A percentile compares a stretch with the other conserved stretches of the same genome.
Conservation (phyloP, 2,888 invertebrate genomes). For the Xestia xanthographa region DNA sequence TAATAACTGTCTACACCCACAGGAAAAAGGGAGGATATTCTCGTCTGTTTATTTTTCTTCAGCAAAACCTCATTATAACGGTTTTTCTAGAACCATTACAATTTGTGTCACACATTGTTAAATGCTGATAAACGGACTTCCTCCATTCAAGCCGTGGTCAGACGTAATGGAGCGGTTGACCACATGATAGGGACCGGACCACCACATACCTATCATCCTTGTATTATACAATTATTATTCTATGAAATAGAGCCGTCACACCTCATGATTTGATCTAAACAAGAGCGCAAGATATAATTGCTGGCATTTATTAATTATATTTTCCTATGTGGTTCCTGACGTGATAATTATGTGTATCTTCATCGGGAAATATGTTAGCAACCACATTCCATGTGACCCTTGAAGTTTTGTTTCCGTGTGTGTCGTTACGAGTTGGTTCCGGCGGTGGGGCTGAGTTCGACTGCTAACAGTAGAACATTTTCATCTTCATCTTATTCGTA, state of each 20-base stretch:
- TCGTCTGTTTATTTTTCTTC: neutral
- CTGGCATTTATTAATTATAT: slow-evolving; percentile 6
- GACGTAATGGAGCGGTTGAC: slow-evolving; percentile 79
- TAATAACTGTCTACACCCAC: no score
- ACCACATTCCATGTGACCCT: neutral
- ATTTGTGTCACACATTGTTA: slow-evolving; percentile 61
- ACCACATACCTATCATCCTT: slow-evolving; percentile 59
- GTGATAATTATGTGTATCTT: slow-evolving; percentile 4
- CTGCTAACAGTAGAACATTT: neutral
- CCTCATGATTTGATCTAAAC: slow-evolving; percentile 30
- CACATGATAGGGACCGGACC: slow-evolving; percentile 73
- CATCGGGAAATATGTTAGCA: neutral
- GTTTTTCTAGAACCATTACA: slow-evolving; percentile 37
- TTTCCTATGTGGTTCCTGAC: slow-evolving; percentile 5
- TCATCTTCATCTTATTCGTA: neutral
- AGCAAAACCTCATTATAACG: slow-evolving; percentile 13
- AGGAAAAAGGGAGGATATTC: neutral
- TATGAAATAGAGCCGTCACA: slow-evolving; percentile 48
- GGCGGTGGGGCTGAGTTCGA: no score
- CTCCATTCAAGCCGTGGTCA: slow-evolving; percentile 74
- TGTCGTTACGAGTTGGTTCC: neutral
- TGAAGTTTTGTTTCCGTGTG: neutral
- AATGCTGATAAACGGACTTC: slow-evolving; percentile 74
- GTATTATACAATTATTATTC: slow-evolving; percentile 55
- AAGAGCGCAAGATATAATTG: slow-evolving; percentile 28